Conservation (phyloP, 2,113 vertebrate genomes). For the Phylloscopus trochiloides region DNA sequence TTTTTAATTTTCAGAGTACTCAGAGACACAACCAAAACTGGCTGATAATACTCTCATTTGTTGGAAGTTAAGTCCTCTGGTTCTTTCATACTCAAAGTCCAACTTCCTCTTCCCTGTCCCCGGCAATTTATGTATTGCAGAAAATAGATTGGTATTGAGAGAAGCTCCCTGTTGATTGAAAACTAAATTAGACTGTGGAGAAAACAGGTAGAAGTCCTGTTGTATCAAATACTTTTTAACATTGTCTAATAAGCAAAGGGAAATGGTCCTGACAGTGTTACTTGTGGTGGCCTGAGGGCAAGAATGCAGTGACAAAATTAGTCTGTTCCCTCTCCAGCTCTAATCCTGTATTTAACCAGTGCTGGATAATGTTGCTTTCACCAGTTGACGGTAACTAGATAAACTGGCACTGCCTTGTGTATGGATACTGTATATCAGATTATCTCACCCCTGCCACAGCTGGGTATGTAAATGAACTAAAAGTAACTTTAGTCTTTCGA, state of each 20-base stretch:
- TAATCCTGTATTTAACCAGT: background rate
- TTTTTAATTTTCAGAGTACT: background rate
- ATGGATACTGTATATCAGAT: background rate
- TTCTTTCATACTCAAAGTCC: background rate
- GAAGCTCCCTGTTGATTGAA: background rate
- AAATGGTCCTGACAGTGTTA: background rate
- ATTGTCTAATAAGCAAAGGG: background rate
- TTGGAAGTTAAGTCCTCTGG: background rate
- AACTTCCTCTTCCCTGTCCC: background rate
- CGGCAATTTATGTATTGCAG: background rate
- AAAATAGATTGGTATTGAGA: background rate
- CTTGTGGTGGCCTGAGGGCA: background rate
- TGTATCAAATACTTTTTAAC: background rate
- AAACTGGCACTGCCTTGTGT: background rate
- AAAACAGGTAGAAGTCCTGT: background rate
- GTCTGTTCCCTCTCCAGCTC: background rate
- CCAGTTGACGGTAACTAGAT: background rate
- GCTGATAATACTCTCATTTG: background rate
- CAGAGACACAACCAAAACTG: background rate
- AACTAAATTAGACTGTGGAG: background rate
- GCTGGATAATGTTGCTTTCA: background rate
- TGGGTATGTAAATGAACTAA: background rate
- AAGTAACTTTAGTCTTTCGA: background rate
- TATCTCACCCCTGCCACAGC: background rate
- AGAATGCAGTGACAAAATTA: background rate